Percentiles rank a stretch among this genome's conserved stretches.
phyloP scores from a whole-genome alignment of 2,113 vertebrate genomes.

The Xiphorhynchus elegans region DNA sequence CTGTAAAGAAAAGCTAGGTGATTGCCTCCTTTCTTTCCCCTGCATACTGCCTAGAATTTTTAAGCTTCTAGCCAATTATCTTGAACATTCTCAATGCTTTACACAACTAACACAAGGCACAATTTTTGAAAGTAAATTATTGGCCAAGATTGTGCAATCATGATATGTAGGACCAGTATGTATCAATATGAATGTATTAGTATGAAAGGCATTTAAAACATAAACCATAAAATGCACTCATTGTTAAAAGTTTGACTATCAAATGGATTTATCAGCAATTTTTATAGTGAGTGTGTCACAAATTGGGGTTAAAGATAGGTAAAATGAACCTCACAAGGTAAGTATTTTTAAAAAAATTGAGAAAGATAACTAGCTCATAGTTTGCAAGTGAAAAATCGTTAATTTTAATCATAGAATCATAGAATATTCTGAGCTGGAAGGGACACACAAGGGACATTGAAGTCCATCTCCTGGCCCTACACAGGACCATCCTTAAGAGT shows the following conservation, averaged over 20 bases:
- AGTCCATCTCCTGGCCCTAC: neutral
- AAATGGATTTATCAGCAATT: slow-evolving; percentile 1
- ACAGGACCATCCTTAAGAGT: neutral
- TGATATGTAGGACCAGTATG: neutral
- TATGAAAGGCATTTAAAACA: neutral
- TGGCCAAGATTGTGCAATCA: neutral
- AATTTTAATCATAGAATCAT: neutral
- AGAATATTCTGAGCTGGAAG: neutral
- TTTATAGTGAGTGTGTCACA: neutral
- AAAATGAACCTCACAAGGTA: slow-evolving; percentile 16
- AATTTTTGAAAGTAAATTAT: neutral
- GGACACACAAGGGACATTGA: neutral
- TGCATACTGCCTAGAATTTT: neutral
- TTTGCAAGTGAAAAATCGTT: neutral
- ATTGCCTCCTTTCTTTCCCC: neutral
- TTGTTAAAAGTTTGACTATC: neutral
- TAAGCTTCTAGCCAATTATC: neutral
- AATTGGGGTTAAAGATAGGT: neutral
- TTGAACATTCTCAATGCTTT: neutral
- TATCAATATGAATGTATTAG: neutral
- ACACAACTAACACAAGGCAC: neutral
- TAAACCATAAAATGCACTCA: neutral
- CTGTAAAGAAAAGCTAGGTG: neutral
- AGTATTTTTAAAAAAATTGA: neutral
- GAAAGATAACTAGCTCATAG: neutral